Evolutionary conservation across 2,113 vertebrate genomes (phyloP).

Genomic region (Butastur rufipennis): DNA sequence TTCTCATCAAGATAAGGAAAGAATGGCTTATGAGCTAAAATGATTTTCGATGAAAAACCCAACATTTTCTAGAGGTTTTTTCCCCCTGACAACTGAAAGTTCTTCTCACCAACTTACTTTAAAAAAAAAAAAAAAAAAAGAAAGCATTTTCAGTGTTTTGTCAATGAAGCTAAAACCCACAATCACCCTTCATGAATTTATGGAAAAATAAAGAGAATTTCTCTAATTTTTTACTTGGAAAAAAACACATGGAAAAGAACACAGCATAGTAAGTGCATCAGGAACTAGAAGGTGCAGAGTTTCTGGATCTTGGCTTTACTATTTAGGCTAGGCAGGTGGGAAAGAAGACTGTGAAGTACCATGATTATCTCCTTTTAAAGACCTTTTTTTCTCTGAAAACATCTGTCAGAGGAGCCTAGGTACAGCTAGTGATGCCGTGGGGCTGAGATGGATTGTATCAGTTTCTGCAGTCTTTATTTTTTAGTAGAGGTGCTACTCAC

Average conservation of each 20-base stretch:
- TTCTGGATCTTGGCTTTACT: neutral
- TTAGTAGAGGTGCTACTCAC: neutral
- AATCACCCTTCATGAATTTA: neutral
- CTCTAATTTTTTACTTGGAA: neutral
- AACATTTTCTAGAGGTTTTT: neutral
- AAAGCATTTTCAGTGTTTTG: neutral
- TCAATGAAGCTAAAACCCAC: neutral
- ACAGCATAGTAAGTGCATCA: fast-evolving
- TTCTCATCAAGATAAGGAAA: slow-evolving; percentile 5
- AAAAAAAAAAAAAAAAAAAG: neutral
- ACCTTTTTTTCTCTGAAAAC: neutral
- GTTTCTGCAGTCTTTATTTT: neutral
- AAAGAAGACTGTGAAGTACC: neutral
- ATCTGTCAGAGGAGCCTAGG: neutral
- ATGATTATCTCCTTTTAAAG: neutral
- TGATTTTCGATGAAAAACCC: neutral
- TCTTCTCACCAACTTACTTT: neutral
- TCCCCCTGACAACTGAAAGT: neutral
- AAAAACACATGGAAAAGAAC: neutral
- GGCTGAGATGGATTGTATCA: neutral
- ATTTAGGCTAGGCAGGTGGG: neutral
- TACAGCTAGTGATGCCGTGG: neutral
- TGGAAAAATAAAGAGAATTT: neutral
- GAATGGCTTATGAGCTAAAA: slow-evolving; percentile 17
- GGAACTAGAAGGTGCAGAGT: neutral